Evolutionary conservation across 1,140 invertebrate genomes (phyloP).

Genomic region (Metopolophium dirhodum): DNA sequence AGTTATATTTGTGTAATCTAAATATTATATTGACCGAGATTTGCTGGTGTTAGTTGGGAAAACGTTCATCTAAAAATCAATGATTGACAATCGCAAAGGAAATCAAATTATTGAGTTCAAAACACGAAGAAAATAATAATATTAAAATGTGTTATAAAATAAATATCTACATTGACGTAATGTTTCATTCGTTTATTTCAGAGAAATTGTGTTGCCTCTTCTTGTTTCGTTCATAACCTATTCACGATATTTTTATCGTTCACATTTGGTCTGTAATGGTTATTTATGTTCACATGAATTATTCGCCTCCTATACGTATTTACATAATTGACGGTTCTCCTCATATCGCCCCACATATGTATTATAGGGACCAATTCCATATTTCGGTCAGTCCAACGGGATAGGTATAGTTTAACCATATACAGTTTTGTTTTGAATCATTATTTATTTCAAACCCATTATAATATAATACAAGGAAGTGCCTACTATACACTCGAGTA

Average conservation of each 20-base stretch:
- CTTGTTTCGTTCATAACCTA: background rate
- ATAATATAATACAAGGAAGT: background rate
- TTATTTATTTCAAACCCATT: background rate
- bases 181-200: conserved; percentile 28
- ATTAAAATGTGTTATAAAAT: background rate
- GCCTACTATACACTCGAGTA: background rate
- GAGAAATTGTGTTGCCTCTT: background rate
- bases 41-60: background rate
- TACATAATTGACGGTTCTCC: background rate
- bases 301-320: background rate
- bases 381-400: background rate
- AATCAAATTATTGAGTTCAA: background rate
- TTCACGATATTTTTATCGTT: conserved; percentile 35
- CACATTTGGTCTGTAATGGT: background rate
- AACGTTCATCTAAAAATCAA: background rate
- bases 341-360: background rate
- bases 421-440: background rate
- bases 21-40: background rate
- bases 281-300: conserved; percentile 8
- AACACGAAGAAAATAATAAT: background rate
- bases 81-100: background rate
- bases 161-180: background rate
- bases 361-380: background rate
- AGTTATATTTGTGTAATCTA: background rate
- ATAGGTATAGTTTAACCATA: conserved; percentile 1